Conservation (phyloP, 1,140 invertebrate species). For the Papilio polyxenes region DNA sequence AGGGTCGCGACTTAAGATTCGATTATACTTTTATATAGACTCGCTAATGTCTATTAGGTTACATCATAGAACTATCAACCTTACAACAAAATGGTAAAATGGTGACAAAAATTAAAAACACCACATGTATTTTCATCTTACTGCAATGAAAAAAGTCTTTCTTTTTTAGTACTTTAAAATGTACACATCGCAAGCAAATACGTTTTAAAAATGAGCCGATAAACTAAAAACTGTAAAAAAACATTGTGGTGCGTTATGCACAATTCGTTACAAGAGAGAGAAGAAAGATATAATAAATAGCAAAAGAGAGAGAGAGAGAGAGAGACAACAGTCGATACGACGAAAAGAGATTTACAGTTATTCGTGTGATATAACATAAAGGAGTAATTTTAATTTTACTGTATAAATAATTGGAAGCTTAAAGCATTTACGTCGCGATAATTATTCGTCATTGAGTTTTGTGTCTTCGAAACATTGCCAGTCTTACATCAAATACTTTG, state of each 20-base stretch:
- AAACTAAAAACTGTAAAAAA: not conserved
- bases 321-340: not conserved
- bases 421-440: not conserved
- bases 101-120: too few relatives aligned
- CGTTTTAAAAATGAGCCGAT: too few relatives aligned
- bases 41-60: not conserved
- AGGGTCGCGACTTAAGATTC: conserved; percentile 32
- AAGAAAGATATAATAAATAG: not conserved
- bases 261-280: not conserved
- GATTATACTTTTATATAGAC: conserved; percentile 17
- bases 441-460: not conserved
- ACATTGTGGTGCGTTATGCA: not conserved
- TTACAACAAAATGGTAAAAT: not conserved
- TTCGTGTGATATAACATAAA: not conserved
- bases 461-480: not conserved
- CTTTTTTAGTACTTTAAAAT: too few relatives aligned
- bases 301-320: not conserved
- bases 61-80: not conserved
- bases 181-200: too few relatives aligned
- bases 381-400: not conserved
- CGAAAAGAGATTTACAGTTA: not conserved
- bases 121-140: not conserved
- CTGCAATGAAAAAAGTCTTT: too few relatives aligned
- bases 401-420: not conserved
- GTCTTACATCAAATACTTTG: not conserved